A percentile compares a stretch with the other conserved stretches of the same genome.
These are phyloP conservation scores for honey bee (Apis mellifera) DNA, from an alignment of 1,140 invertebrate genomes.

Conservation along the genomic window DNA sequence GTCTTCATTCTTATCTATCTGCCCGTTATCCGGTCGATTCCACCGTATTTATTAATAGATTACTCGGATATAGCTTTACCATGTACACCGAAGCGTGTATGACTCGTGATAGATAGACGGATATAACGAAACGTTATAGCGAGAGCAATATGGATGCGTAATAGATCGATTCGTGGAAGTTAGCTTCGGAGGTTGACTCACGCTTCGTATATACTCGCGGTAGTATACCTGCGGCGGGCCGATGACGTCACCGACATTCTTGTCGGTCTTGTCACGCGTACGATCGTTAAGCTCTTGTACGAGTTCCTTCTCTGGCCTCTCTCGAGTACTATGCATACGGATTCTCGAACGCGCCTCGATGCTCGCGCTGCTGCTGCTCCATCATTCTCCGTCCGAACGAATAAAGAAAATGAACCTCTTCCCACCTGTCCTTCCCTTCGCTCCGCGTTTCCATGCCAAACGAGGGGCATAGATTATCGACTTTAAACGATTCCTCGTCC, in stretches of 20 bases:
- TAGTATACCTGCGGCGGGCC: conserved; percentile 43
- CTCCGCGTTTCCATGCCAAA: background rate
- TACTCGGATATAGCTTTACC: background rate
- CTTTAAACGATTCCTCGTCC: no score
- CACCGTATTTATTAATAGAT: conserved; percentile 47
- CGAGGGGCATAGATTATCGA: no score
- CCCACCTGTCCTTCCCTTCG: background rate
- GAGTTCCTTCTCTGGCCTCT: conserved; percentile 51
- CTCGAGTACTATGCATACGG: conserved; percentile 17
- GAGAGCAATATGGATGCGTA: background rate
- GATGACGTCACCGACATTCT: conserved; percentile 63
- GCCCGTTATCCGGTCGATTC: conserved; percentile 7
- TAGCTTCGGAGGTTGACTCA: conserved; percentile 38
- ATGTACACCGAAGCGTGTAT: background rate
- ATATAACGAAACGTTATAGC: conserved; percentile 11
- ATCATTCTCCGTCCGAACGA: background rate
- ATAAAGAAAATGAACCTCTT: background rate
- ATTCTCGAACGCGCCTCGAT: conserved; percentile 19
- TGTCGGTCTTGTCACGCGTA: conserved; percentile 60
- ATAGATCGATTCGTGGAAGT: conserved; percentile 42
- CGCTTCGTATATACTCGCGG: background rate
- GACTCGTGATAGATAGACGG: background rate
- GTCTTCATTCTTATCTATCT: background rate
- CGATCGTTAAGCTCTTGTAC: conserved; percentile 64
- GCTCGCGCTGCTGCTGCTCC: no score